A percentile compares a stretch with the other conserved stretches of the same genome.
Evolutionary conservation across 1,140 invertebrate species (phyloP).

Genomic region (Anagrus nilaparvatae): DNA sequence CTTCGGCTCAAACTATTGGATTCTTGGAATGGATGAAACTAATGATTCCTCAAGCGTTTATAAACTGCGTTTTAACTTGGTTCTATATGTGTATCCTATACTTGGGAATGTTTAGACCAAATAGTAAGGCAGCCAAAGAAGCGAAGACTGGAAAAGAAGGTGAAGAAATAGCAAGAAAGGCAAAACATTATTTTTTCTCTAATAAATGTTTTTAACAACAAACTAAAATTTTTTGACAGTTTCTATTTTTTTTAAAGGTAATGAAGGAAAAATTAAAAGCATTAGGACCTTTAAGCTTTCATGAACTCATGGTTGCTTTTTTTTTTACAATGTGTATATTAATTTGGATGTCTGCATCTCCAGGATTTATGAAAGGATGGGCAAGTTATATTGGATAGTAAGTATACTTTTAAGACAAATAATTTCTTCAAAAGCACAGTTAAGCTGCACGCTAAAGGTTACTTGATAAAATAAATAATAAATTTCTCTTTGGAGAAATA

Average conservation of each 20-base stretch:
- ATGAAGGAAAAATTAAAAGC: conserved; percentile 63
- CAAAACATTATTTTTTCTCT: conserved; percentile 22
- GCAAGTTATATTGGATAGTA: no score
- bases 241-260: conserved; percentile 16
- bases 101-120: conserved; percentile 60
- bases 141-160: conserved; percentile 47
- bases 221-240: no score
- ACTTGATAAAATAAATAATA: no score
- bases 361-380: conserved; percentile 71
- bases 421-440: no score
- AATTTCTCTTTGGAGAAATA: no score
- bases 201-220: no score
- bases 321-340: conserved; percentile 70
- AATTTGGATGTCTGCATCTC: conserved; percentile 76
- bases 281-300: conserved; percentile 66
- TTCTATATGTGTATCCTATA: conserved; percentile 59
- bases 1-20: conserved; percentile 44
- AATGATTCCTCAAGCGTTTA: conserved; percentile 53
- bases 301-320: conserved; percentile 60
- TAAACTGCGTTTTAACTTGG: conserved; percentile 64
- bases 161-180: conserved; percentile 49
- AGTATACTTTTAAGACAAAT: no score
- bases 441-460: no score
- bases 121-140: conserved; percentile 47
- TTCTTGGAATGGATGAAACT: conserved; percentile 69